phyloP scores from a whole-genome alignment of 2,888 invertebrate species.

The Plutella xylostella region DNA sequence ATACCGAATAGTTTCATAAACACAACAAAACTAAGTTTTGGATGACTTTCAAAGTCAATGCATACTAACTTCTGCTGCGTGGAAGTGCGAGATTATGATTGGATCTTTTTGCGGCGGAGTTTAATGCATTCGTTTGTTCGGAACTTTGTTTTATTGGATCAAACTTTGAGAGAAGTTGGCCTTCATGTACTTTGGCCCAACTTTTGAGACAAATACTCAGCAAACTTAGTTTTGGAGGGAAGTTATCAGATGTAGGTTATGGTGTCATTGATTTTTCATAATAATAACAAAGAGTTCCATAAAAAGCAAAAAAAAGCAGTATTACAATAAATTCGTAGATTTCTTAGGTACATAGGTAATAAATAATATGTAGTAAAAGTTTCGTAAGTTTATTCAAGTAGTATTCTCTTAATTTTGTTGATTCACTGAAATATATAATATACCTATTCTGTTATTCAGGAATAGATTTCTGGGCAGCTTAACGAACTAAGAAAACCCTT shows the following conservation, averaged over 20 bases:
- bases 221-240: background rate
- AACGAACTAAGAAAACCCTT: too few species aligned
- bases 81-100: slow-evolving; percentile 66
- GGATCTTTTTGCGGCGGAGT: slow-evolving; percentile 63
- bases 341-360: too few species aligned
- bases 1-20: slow-evolving; percentile 70
- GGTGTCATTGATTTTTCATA: too few species aligned
- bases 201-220: slow-evolving; percentile 2
- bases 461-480: too few species aligned
- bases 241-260: background rate
- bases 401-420: too few species aligned
- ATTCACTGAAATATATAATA: too few species aligned
- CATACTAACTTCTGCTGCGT: slow-evolving; percentile 70
- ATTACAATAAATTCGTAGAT: too few species aligned
- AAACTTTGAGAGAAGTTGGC: slow-evolving; percentile 56
- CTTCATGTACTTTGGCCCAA: slow-evolving; percentile 38
- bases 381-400: too few species aligned
- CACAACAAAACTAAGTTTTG: slow-evolving; percentile 70
- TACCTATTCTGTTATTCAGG: too few species aligned
- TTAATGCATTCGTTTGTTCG: slow-evolving; percentile 68
- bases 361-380: too few species aligned
- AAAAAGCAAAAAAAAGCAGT: too few species aligned
- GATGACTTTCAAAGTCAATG: slow-evolving; percentile 71
- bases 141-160: slow-evolving; percentile 63
- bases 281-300: too few species aligned